These are phyloP conservation scores for Malurus cyaneus DNA, from an alignment of 2,113 vertebrate species.

Conservation along the genomic window DNA sequence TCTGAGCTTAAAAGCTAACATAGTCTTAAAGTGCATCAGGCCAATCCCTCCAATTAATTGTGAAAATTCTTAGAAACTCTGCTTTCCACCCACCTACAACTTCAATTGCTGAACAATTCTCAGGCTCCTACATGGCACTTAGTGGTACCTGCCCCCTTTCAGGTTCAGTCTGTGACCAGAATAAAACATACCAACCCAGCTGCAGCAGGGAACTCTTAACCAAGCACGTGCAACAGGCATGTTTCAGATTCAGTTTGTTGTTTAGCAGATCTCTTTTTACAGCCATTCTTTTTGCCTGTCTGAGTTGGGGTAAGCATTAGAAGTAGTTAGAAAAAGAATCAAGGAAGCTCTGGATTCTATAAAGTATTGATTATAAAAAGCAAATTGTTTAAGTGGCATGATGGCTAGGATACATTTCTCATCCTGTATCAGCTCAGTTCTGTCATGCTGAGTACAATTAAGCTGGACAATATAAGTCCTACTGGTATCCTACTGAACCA, in stretches of 20 bases:
- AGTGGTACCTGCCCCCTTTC: background rate
- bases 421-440: background rate
- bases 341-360: background rate
- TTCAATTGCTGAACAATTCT: background rate
- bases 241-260: background rate
- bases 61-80: background rate
- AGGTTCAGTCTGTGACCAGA: background rate
- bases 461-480: background rate
- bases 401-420: background rate
- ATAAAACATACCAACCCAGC: background rate
- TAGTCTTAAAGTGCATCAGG: background rate
- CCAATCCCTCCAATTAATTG: background rate
- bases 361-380: background rate
- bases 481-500: background rate
- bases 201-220: background rate
- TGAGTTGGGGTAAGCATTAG: background rate
- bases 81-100: background rate
- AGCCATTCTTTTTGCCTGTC: background rate
- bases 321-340: background rate
- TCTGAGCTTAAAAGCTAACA: background rate
- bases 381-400: background rate
- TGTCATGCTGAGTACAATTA: background rate
- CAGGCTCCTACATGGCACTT: background rate
- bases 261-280: background rate
- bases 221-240: accelerated